Conservation (phyloP, 2,113 vertebrate genomes). For the Phrynocephalus versicolor region DNA sequence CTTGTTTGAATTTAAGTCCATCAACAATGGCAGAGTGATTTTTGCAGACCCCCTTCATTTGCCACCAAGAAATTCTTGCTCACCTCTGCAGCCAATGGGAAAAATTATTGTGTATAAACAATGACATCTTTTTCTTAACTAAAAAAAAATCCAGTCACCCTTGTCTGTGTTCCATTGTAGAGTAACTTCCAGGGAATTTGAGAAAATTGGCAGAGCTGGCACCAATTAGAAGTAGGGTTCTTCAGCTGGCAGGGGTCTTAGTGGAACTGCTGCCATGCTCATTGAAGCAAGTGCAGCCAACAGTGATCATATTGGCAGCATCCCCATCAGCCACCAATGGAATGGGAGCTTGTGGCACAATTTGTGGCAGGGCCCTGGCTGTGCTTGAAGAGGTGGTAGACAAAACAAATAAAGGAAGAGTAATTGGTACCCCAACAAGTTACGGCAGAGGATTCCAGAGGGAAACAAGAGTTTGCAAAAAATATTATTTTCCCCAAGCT, state of each 20-base stretch:
- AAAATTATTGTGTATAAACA: too few relatives aligned
- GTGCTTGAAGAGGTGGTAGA: not conserved
- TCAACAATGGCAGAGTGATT: too few relatives aligned
- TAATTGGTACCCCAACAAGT: not conserved
- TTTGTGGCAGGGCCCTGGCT: not conserved
- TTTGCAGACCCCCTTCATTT: too few relatives aligned
- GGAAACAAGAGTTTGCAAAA: not conserved
- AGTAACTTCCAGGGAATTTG: not conserved
- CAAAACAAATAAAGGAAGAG: not conserved
- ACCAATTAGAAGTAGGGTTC: not conserved
- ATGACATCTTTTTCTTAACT: too few relatives aligned
- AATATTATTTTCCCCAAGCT: too few relatives aligned
- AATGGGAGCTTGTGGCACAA: too few relatives aligned
- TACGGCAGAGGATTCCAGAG: not conserved
- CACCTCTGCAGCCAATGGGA: too few relatives aligned
- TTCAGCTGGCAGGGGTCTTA: not conserved
- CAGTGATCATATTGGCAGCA: not conserved
- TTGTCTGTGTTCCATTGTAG: too few relatives aligned
- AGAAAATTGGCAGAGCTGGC: not conserved
- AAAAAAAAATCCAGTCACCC: too few relatives aligned
- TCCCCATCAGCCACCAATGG: not conserved
- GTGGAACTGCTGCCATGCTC: not conserved
- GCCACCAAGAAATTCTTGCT: too few relatives aligned
- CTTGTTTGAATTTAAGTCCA: too few relatives aligned
- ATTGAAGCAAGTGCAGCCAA: not conserved